These are phyloP conservation scores for Neoarius graeffei DNA, from an alignment of 2,113 vertebrate genomes.

Conservation along the genomic window DNA sequence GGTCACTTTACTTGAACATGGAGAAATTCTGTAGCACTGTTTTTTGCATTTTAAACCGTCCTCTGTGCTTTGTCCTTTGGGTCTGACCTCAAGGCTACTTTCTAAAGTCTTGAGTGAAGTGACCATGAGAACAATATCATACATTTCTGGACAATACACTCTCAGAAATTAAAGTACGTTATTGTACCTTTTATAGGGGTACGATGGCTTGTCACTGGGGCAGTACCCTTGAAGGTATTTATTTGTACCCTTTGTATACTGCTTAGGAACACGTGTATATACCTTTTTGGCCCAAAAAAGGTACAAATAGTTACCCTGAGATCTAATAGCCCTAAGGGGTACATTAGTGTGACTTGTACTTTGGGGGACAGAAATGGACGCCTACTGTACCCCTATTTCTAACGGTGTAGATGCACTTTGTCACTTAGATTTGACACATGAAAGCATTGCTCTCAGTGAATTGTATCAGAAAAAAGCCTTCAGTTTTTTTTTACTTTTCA, in stretches of 20 bases:
- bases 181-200: too few relatives aligned
- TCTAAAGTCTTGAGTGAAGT: slow-evolving; percentile 47
- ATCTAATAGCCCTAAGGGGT: too few relatives aligned
- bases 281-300: too few relatives aligned
- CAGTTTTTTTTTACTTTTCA: background rate
- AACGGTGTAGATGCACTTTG: slow-evolving; percentile 14
- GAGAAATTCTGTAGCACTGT: slow-evolving; percentile 31
- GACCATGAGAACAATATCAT: slow-evolving; percentile 22
- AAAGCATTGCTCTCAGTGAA: background rate
- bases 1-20: background rate
- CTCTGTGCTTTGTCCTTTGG: background rate
- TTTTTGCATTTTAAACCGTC: slow-evolving; percentile 23
- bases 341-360: too few relatives aligned
- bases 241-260: too few relatives aligned
- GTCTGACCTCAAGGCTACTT: slow-evolving; percentile 29
- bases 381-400: too few relatives aligned
- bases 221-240: too few relatives aligned
- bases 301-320: too few relatives aligned
- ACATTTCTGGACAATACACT: background rate
- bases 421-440: slow-evolving; percentile 20
- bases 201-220: too few relatives aligned
- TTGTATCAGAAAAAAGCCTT: background rate
- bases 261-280: too few relatives aligned
- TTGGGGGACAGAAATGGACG: too few relatives aligned
- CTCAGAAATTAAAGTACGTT: too few relatives aligned